A percentile compares a stretch with the other conserved stretches of the same genome.
These are phyloP conservation scores for Dolichomitus sp. DNA, from an alignment of 2,888 invertebrate species.

Conservation along the genomic window DNA sequence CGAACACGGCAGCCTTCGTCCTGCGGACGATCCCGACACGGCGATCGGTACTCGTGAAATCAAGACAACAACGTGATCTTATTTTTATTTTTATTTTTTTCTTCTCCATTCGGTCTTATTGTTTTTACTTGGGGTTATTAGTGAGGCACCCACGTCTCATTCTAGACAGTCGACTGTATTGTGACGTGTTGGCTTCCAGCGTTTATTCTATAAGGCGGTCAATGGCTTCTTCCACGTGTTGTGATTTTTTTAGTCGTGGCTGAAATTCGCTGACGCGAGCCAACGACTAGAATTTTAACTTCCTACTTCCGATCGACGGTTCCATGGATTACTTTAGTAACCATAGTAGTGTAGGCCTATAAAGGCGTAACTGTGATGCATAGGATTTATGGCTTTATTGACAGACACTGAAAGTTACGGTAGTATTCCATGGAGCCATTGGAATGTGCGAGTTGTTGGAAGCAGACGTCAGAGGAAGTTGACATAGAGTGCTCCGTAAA, in stretches of 20 bases:
- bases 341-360: neutral
- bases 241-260: neutral
- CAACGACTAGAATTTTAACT: conserved; percentile 8
- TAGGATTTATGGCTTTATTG: neutral
- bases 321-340: neutral
- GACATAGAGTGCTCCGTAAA: conserved; percentile 5
- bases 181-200: neutral
- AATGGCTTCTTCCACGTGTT: conserved; percentile 1
- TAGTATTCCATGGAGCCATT: neutral
- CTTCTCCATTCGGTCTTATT: neutral
- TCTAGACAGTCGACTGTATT: conserved; percentile 11
- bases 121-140: conserved; percentile 16
- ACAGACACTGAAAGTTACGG: neutral
- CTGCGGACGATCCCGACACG: conserved; percentile 16
- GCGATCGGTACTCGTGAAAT: conserved; percentile 50
- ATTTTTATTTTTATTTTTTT: conserved; percentile 4
- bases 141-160: conserved; percentile 8
- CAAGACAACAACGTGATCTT: conserved; percentile 22
- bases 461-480: neutral
- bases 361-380: neutral
- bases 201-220: conserved; percentile 8
- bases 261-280: neutral
- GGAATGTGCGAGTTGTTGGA: neutral
- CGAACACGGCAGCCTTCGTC: conserved; percentile 28
- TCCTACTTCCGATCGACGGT: conserved; percentile 25